phyloP scores from a whole-genome alignment of 2,113 vertebrate species.

The Hydropotes inermis region DNA sequence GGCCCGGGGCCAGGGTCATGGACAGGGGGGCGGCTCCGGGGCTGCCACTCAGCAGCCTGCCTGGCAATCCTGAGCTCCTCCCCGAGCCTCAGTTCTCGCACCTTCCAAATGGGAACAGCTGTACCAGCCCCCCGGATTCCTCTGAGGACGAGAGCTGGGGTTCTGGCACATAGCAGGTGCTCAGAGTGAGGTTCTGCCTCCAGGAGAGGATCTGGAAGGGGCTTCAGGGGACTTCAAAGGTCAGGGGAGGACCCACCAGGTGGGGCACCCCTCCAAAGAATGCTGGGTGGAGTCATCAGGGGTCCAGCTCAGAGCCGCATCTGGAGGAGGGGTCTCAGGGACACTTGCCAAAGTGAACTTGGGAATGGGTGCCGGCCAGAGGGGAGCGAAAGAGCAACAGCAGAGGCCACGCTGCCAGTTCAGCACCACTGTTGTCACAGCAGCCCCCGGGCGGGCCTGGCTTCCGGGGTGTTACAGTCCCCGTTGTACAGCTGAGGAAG shows the following conservation, averaged over 20 bases:
- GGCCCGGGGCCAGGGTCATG: background rate
- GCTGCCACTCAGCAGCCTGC: background rate
- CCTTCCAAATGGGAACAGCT: background rate
- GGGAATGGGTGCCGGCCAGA: background rate
- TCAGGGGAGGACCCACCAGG: background rate
- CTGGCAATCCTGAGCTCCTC: background rate
- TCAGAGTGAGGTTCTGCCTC: background rate
- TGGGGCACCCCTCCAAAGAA: too few species aligned
- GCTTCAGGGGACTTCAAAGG: background rate
- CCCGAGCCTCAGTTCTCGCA: background rate
- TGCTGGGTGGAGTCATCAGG: background rate
- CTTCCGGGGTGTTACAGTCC: background rate
- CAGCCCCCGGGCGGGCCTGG: background rate
- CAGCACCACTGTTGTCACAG: accelerated
- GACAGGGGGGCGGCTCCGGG: background rate
- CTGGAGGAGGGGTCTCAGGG: background rate
- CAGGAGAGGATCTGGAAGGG: background rate
- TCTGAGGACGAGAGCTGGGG: background rate
- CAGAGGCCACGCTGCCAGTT: accelerated
- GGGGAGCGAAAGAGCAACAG: accelerated
- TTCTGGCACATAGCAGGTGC: accelerated
- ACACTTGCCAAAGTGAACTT: background rate
- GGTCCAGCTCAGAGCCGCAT: background rate
- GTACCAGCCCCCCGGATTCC: background rate
- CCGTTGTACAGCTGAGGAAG: background rate